Evolutionary conservation across 2,797 vertebrate species (phyloP).

Genomic region (Micropoecilia bifurca): DNA sequence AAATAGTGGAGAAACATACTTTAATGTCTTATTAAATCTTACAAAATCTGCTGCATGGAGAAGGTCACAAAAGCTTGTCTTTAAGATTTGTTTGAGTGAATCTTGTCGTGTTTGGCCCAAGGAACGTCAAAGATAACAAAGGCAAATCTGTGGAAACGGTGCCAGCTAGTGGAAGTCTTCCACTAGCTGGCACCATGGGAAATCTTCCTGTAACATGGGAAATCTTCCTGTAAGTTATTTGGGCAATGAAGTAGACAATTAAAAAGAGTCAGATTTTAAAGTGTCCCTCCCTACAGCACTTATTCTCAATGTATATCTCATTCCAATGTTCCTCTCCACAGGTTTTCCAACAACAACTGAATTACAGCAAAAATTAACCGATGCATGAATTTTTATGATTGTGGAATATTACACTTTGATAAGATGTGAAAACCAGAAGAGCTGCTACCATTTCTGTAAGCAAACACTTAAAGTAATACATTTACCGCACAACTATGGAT

Average conservation of each 20-base stretch:
- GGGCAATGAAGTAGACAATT: neutral
- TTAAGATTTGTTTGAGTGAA: neutral
- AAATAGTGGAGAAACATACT: neutral
- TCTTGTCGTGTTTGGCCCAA: neutral
- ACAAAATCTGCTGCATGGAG: neutral
- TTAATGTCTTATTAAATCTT: neutral
- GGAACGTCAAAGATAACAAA: neutral
- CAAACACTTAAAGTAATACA: neutral
- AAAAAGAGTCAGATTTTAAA: neutral
- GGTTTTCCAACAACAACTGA: neutral
- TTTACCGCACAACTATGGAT: neutral
- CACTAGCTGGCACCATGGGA: no score
- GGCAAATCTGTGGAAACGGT: neutral
- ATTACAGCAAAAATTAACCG: neutral
- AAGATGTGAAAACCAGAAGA: neutral
- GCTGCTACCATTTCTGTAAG: neutral
- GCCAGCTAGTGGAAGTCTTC: neutral
- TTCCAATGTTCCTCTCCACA: neutral
- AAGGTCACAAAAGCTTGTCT: neutral
- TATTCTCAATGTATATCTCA: neutral
- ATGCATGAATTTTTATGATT: neutral
- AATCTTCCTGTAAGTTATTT: neutral
- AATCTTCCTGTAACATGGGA: neutral
- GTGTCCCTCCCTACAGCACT: no score
- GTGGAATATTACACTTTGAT: neutral